Conservation (phyloP, 1,140 invertebrate genomes). For the Papilio helenus region DNA sequence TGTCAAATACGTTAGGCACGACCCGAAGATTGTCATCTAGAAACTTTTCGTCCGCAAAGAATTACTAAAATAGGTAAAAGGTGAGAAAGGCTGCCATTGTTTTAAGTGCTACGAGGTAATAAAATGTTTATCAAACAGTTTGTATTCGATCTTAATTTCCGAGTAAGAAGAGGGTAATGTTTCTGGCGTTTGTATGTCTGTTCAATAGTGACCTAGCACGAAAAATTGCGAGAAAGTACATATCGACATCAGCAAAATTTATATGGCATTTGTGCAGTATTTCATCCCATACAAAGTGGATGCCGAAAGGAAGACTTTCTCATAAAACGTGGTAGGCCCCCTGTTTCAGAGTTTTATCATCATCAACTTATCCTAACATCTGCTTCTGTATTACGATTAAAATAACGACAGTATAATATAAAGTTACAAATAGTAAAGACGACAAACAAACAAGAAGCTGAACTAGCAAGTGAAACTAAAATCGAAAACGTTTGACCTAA, state of each 20-base stretch:
- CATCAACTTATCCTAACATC: not conserved
- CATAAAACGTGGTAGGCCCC: too few relatives aligned
- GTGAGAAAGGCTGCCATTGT: conserved; percentile 27
- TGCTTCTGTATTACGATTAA: not conserved
- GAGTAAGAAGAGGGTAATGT: not conserved
- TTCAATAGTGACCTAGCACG: not conserved
- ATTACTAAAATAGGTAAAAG: conserved; percentile 21
- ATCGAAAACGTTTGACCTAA: conserved; percentile 27
- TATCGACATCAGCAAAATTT: too few relatives aligned
- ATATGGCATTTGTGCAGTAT: too few relatives aligned
- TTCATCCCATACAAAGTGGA: too few relatives aligned
- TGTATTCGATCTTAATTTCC: not conserved
- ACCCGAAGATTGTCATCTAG: conserved; percentile 26
- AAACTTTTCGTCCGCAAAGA: conserved; percentile 31
- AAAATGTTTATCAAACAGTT: conserved; percentile 18
- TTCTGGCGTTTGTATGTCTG: not conserved
- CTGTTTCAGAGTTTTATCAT: not conserved
- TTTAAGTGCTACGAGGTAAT: conserved; percentile 10
- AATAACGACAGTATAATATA: not conserved
- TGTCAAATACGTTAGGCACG: conserved; percentile 34
- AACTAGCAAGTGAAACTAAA: conserved; percentile 16
- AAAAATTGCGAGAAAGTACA: too few relatives aligned
- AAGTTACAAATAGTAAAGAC: not conserved
- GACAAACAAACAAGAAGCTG: conserved; percentile 3
- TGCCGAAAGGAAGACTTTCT: too few relatives aligned